Percentiles rank a stretch among this genome's conserved stretches.
phyloP scores from a whole-genome alignment of 2,113 vertebrate genomes.

The Rhinoptilus africanus region DNA sequence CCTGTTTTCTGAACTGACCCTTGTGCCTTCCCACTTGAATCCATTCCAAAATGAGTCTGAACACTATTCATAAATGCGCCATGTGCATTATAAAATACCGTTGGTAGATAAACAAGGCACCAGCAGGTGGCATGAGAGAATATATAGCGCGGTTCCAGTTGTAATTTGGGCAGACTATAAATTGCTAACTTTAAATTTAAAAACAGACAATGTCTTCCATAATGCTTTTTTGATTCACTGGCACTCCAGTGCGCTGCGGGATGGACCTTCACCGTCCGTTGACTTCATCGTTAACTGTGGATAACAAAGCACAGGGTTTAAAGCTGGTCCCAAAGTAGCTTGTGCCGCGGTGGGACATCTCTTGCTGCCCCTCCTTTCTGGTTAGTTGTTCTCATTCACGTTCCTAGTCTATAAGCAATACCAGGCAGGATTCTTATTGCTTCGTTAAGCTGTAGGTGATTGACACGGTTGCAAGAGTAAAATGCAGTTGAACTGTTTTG shows the following conservation, averaged over 20 bases:
- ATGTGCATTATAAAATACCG: not conserved
- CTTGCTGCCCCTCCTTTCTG: not conserved
- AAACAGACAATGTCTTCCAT: not conserved
- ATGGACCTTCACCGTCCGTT: not conserved
- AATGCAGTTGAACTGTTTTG: not conserved
- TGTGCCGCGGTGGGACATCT: not conserved
- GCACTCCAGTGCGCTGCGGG: not conserved
- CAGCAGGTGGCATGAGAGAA: constrained; percentile 64
- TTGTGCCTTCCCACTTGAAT: fast-evolving
- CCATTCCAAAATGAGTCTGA: not conserved
- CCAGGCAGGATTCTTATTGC: not conserved
- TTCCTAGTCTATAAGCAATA: not conserved
- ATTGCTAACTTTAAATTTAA: not conserved
- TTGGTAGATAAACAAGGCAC: not conserved
- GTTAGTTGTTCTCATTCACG: fast-evolving
- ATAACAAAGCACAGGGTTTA: not conserved
- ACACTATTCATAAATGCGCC: not conserved
- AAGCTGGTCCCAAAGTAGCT: not conserved
- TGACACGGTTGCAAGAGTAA: not conserved
- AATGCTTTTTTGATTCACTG: not conserved
- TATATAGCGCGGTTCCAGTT: not conserved
- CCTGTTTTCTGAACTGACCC: not conserved
- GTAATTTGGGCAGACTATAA: not conserved
- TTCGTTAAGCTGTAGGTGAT: not conserved
- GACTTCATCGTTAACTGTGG: fast-evolving